Evolutionary conservation across 1,140 invertebrate genomes (phyloP).

Genomic region (Euborellia annulipes): DNA sequence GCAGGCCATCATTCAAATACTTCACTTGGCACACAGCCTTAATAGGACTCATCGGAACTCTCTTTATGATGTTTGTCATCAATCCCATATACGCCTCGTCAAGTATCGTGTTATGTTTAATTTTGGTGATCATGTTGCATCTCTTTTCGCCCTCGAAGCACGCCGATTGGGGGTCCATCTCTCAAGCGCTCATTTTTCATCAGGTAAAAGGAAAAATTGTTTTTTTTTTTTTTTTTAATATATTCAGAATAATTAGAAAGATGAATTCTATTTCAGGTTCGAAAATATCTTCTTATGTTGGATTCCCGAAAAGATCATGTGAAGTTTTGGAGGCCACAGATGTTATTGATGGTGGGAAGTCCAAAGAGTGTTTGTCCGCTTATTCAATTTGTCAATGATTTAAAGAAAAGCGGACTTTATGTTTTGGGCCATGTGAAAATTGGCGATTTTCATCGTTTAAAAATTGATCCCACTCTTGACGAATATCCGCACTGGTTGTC

Average conservation of each 20-base stretch:
- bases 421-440: slow-evolving; percentile 84
- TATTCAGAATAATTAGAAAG: background rate
- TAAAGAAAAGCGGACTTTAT: slow-evolving; percentile 96
- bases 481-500: slow-evolving; percentile 77
- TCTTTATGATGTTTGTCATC: slow-evolving; percentile 92
- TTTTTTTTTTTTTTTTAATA: background rate
- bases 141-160: slow-evolving; percentile 72
- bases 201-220: slow-evolving; percentile 47
- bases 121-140: slow-evolving; percentile 75
- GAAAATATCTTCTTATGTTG: slow-evolving; percentile 90
- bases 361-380: slow-evolving; percentile 79
- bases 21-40: slow-evolving; percentile 91
- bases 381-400: slow-evolving; percentile 94
- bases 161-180: slow-evolving; percentile 92
- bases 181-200: slow-evolving; percentile 96
- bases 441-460: slow-evolving; percentile 33
- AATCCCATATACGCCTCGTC: slow-evolving; percentile 78
- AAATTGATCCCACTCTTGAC: slow-evolving; percentile 50
- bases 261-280: slow-evolving; percentile 38
- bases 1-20: slow-evolving; percentile 87
- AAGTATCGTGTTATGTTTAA: slow-evolving; percentile 72
- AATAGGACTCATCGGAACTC: slow-evolving; percentile 68
- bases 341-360: slow-evolving; percentile 81
- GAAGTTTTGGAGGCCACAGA: slow-evolving; percentile 98
- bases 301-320: slow-evolving; percentile 95